Base-by-base conservation (phyloP, 2,797 vertebrate genomes). In the Paratrypauchen microcephalus region DNA sequence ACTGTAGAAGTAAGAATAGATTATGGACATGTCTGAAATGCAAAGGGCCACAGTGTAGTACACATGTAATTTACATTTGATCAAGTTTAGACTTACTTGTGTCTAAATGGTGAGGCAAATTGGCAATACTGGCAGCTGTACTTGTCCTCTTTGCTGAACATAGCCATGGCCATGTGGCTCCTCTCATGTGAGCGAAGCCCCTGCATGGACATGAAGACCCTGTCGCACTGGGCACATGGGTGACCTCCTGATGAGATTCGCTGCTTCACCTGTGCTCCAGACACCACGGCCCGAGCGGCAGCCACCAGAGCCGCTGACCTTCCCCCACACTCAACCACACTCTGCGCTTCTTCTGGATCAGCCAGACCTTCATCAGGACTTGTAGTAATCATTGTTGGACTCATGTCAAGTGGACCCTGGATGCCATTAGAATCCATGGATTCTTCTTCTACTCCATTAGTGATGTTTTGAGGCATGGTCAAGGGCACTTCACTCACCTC, bases 41-140 rank as follows among this genome's bases (percentile, higher is more conserved):
- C 13, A n/a, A 52, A 21, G 19, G 50, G 50, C 19, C 19, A 21
- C 50, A 21, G 7, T 52, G 50, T n/a, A 52, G 19, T 21, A 19
- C 11, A n/a, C 19, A 52, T 21, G 50, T 21, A 52, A 6, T n/a
- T 9, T 52, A 52, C 48, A n/a, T n/a, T 1, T 52, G n/a, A 50
- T n/a, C 21, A 21, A 28, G 24, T 16, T 36, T 5, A 11, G 18
- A 91, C 97, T 95, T 94, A 99, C 98, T 99, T 99, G 95, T 99
- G 98, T 85, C 97, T 97, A 94, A 99, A 99, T 59, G 97, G 96
- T 52, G 98, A 98, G 83, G 96, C 95, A 79, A 99, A 99, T 89
- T 97, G 96, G 90, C 98, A 99, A 83, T 96, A 98, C 93, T 99
- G 97, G 93, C 98, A 99, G 94, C 93, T 97, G 94, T 99, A 98